phyloP scores from a whole-genome alignment of 2,797 vertebrate genomes.

The Gadopsis marmoratus region DNA sequence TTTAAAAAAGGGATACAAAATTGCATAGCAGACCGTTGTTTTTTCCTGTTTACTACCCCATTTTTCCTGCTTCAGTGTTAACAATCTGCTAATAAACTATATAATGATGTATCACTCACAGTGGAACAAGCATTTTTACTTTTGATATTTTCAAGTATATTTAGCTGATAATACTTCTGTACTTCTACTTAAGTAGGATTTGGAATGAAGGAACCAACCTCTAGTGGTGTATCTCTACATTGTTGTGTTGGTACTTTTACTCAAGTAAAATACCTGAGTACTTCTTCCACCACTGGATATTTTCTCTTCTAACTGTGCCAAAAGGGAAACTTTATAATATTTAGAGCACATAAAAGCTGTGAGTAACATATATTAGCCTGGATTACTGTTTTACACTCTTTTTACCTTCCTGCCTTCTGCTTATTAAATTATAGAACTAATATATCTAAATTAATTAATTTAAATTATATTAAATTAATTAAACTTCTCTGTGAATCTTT shows the following conservation, averaged over 20 bases:
- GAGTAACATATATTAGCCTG: constrained; percentile 1
- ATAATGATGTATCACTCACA: not conserved
- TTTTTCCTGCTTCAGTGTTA: not conserved
- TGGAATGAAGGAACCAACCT: constrained; percentile 4
- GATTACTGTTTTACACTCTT: constrained; percentile 5
- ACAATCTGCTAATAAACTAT: not conserved
- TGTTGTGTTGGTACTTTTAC: not conserved
- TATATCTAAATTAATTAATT: too few relatives aligned
- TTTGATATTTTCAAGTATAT: not conserved
- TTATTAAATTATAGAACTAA: too few relatives aligned
- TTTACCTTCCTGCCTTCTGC: constrained; percentile 19
- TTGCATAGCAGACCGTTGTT: not conserved
- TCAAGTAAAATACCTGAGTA: not conserved
- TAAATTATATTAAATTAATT: too few relatives aligned
- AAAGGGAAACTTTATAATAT: constrained; percentile 13
- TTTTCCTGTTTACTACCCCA: not conserved
- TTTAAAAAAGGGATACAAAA: not conserved
- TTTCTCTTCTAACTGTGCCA: constrained; percentile 8
- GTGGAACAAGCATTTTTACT: not conserved
- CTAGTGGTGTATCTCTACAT: not conserved
- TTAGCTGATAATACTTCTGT: not conserved
- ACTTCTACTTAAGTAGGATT: not conserved
- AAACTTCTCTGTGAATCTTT: constrained; percentile 16
- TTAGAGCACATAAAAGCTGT: constrained; percentile 20
- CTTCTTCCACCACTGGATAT: not conserved